These are phyloP conservation scores for Crossocerus cetratus DNA, from an alignment of 2,888 invertebrate species.

Conservation along the genomic window DNA sequence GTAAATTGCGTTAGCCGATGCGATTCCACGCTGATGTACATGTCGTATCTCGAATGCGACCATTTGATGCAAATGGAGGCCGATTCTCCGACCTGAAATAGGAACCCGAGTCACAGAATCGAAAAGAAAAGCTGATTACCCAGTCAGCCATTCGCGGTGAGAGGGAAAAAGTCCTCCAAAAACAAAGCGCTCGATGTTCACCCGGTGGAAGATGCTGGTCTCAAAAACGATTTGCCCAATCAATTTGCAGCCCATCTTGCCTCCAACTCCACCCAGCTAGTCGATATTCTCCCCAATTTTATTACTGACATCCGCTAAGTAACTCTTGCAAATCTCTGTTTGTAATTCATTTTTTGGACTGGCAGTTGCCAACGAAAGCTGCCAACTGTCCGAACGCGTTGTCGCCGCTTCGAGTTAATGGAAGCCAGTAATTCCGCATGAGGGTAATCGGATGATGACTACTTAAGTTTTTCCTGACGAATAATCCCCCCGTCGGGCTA, in stretches of 20 bases:
- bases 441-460: neutral
- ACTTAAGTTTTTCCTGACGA: neutral
- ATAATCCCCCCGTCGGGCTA: neutral
- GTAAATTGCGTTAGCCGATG: slow-evolving; percentile 49
- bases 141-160: neutral
- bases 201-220: neutral
- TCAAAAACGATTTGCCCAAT: neutral
- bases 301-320: no score
- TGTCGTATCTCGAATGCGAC: slow-evolving; percentile 21
- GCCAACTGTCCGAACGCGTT: no score
- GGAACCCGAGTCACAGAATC: slow-evolving; percentile 17
- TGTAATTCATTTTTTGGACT: no score
- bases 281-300: no score
- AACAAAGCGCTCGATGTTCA: neutral
- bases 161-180: neutral
- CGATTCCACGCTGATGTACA: slow-evolving; percentile 23
- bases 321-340: no score
- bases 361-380: no score
- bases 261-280: no score
- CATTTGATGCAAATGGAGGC: slow-evolving; percentile 36
- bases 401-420: neutral
- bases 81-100: slow-evolving; percentile 40
- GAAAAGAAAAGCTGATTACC: slow-evolving; percentile 3
- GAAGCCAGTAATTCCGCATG: neutral
- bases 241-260: neutral